Base-by-base conservation (phyloP, 2,888 invertebrate genomes). In the Periphyllus acericola region DNA sequence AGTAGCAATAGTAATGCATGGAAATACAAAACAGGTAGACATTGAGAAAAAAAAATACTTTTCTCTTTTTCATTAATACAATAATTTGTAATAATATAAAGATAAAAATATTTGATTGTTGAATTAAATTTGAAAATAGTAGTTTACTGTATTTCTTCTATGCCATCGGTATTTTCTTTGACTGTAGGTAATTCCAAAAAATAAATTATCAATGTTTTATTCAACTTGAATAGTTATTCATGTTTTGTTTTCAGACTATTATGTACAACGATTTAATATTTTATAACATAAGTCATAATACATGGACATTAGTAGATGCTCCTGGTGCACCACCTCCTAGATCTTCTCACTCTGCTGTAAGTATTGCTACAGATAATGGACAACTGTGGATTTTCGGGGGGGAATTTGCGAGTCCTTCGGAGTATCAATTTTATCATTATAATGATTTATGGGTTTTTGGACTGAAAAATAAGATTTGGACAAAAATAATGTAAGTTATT, bases 381-480 rank as follows among this genome's bases (percentile, higher is more conserved):
- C 94, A 95, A 90, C 91, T 95, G 80, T 95, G 95, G 95, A 91
- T 95, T 79, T 98, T 98, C 92, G 98, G 98, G 14, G 98, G 98
- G 1, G 98, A 98, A 92, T 98, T 95, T 92, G 95, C 97, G 6
- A 97, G 96, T 91, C 96, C 96, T 0, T 94, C 96, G 0, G 97
- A 98, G 91, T 94, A 96, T 32, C 98, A 98, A 92, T 98, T 97
- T 92, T 95, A 97, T 91, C 98, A 98, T 91, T 98, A 97, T 92
- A 95, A 94, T 91, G 98, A 98, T 91, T 92, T 98, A 0, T 98
- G 98, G 98, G 94, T 96, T 87, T 96, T 95, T 91, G 95, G 95
- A 90, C 91, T 98, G 0, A 93, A 93, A 60, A 93, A 94, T 0
- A 95, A 95, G 90, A 94, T 94, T 91, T 98, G 98, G 98, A 96